Conservation (phyloP, 2,113 vertebrate species). For the Cephalopterus ornatus region DNA sequence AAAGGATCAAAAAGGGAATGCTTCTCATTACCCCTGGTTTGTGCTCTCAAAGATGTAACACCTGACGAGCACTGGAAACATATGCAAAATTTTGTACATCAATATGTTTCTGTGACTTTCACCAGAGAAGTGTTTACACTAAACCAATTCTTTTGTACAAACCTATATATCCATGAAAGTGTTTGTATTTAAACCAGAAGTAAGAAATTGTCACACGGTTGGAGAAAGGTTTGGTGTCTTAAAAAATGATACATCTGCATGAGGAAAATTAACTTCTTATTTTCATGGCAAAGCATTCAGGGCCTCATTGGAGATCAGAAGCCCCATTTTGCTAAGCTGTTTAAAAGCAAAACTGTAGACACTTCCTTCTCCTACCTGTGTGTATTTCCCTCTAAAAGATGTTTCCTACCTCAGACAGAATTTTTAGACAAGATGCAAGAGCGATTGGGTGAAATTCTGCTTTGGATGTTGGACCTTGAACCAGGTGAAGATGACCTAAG, state of each 20-base stretch:
- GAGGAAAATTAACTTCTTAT: neutral
- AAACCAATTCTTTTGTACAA: neutral
- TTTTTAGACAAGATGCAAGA: neutral
- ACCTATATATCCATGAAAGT: neutral
- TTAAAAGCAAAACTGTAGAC: neutral
- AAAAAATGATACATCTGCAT: neutral
- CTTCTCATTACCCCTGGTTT: neutral
- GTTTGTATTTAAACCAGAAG: neutral
- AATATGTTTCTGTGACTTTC: neutral
- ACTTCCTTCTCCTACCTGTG: neutral
- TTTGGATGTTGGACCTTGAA: neutral
- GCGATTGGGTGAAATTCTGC: neutral
- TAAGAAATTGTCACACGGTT: neutral
- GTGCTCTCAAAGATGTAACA: neutral
- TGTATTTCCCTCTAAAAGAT: neutral
- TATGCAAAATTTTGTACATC: neutral
- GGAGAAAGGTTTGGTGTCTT: neutral
- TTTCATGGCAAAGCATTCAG: neutral
- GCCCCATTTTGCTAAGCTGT: neutral
- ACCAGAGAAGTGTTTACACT: neutral
- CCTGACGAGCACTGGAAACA: neutral
- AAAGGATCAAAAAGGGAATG: constrained; percentile 4
- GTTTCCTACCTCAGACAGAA: neutral
- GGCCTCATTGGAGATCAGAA: neutral
- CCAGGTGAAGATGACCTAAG: neutral